Evolutionary conservation across 2,888 invertebrate genomes (phyloP).

Genomic region (Charanyca ferruginea): DNA sequence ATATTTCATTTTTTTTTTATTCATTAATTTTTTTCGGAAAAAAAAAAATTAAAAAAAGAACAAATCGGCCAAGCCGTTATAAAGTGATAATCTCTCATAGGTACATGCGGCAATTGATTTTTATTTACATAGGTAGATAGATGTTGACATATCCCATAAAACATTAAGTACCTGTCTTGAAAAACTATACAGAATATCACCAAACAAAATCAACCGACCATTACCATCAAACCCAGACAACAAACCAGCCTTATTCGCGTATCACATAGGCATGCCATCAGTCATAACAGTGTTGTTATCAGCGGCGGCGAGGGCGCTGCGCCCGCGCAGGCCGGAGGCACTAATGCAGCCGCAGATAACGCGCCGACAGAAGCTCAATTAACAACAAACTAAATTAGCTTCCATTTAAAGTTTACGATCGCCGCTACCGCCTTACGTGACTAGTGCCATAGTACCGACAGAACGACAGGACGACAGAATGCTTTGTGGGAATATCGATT

Average conservation of each 20-base stretch:
- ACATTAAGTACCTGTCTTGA: neutral
- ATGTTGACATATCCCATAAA: too few relatives aligned
- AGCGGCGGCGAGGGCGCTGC: constrained; percentile 45
- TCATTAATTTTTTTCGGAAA: too few relatives aligned
- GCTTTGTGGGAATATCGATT: neutral
- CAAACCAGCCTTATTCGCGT: constrained; percentile 57
- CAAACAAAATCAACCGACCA: constrained; percentile 6
- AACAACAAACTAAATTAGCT: constrained; percentile 90
- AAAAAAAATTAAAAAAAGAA: too few relatives aligned
- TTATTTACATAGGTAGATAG: too few relatives aligned
- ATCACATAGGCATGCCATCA: constrained; percentile 61
- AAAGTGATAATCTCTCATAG: too few relatives aligned
- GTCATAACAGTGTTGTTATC: constrained; percentile 63
- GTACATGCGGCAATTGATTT: too few relatives aligned
- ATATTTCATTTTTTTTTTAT: too few relatives aligned
- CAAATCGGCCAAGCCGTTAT: too few relatives aligned
- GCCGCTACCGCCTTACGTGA: constrained; percentile 90
- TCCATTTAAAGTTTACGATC: constrained; percentile 90
- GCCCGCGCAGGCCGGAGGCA: constrained; percentile 67
- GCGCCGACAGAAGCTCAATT: constrained; percentile 87
- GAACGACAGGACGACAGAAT: constrained; percentile 48
- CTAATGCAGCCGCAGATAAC: constrained; percentile 88
- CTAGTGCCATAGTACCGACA: constrained; percentile 79
- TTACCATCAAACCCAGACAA: constrained; percentile 24
- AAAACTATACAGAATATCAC: neutral